A percentile compares a stretch with the other conserved stretches of the same genome.
Evolutionary conservation across 2,113 vertebrate genomes (phyloP).

Genomic region (Corythaixoides concolor): DNA sequence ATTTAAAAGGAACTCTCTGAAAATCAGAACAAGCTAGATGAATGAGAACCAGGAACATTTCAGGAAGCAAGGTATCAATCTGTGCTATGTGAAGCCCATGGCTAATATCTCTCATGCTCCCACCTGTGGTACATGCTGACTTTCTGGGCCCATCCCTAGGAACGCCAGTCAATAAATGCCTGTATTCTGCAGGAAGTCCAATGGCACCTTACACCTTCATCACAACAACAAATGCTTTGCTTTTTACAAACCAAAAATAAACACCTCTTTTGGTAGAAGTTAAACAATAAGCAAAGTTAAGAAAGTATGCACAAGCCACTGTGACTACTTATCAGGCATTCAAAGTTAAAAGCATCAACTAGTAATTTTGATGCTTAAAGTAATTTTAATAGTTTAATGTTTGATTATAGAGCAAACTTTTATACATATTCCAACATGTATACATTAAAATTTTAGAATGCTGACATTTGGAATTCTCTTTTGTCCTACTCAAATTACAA

Average conservation of each 20-base stretch:
- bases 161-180: not conserved
- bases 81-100: not conserved
- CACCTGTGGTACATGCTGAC: fast-evolving
- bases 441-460: not conserved
- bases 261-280: not conserved
- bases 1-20: not conserved
- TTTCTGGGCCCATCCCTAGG: not conserved
- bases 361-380: not conserved
- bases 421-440: not conserved
- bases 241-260: not conserved
- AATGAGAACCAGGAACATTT: not conserved
- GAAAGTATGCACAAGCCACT: not conserved
- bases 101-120: not conserved
- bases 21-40: not conserved
- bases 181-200: not conserved
- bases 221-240: not conserved
- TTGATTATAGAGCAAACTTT: not conserved
- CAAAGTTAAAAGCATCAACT: not conserved
- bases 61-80: not conserved
- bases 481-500: not conserved
- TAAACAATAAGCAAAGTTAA: not conserved
- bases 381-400: not conserved
- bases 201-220: not conserved
- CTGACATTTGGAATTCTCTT: not conserved
- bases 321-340: not conserved